Percentiles rank a stretch among this genome's conserved stretches.
Conservation (phyloP, 1,140 invertebrate species). For the Hyles vespertilio region DNA sequence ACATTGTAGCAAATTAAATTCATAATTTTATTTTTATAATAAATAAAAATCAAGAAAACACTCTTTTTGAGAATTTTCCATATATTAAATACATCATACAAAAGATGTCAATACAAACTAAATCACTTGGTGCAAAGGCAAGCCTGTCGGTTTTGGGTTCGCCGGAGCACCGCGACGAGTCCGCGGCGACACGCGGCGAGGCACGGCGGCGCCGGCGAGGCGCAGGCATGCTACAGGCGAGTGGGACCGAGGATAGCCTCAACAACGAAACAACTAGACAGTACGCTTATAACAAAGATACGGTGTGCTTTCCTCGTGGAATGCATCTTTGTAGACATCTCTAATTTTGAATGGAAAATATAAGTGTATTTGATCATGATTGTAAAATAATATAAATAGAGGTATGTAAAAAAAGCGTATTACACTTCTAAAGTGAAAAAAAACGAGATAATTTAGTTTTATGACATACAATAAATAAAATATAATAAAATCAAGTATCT, state of each 20-base stretch:
- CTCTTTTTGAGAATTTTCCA: constrained; percentile 68
- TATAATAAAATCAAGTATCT: constrained; percentile 66
- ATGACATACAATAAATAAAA: constrained; percentile 71
- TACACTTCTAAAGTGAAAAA: constrained; percentile 69
- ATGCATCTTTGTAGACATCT: constrained; percentile 60
- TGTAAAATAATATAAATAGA: constrained; percentile 69
- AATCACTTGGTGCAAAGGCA: constrained; percentile 76
- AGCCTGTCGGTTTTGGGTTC: constrained; percentile 64
- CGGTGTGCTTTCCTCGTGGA: constrained; percentile 54
- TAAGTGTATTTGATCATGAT: constrained; percentile 69
- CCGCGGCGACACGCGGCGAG: constrained; percentile 16
- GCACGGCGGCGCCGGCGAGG: neutral
- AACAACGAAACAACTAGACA: constrained; percentile 58
- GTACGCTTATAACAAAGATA: constrained; percentile 48
- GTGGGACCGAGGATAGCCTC: constrained; percentile 67
- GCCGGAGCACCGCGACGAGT: constrained; percentile 17
- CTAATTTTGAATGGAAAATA: constrained; percentile 54
- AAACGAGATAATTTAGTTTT: constrained; percentile 63
- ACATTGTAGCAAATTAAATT: constrained; percentile 72
- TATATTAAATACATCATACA: constrained; percentile 75
- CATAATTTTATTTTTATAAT: constrained; percentile 75
- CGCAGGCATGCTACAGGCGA: constrained; percentile 51
- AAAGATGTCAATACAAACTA: constrained; percentile 75
- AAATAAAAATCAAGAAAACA: constrained; percentile 74
- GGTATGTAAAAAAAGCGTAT: constrained; percentile 70